phyloP scores from a whole-genome alignment of 2,888 invertebrate genomes.

The Hirtodrosophila trivittata region DNA sequence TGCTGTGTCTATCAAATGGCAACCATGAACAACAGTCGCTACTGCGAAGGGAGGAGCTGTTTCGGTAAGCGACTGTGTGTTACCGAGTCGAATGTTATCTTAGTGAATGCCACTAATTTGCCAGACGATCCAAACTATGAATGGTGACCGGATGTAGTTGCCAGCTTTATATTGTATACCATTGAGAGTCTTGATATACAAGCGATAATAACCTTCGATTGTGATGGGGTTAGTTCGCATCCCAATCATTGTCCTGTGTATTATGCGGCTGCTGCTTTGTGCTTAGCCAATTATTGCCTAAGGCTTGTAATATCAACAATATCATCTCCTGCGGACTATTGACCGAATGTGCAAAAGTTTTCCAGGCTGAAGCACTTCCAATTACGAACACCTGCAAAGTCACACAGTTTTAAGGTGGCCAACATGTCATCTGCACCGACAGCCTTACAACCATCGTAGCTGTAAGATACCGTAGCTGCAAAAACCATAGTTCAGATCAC shows the following conservation, averaged over 20 bases:
- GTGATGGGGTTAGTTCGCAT: conserved; percentile 96
- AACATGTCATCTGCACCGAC: too few species aligned
- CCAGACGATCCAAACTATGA: conserved; percentile 90
- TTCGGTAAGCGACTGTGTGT: conserved; percentile 91
- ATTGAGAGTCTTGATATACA: conserved; percentile 91
- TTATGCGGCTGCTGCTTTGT: conserved; percentile 91
- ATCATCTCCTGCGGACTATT: too few species aligned
- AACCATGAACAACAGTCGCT: conserved; percentile 87
- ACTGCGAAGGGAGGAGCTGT: conserved; percentile 90
- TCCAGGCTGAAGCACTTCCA: too few species aligned
- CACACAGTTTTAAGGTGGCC: too few species aligned
- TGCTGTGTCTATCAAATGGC: conserved; percentile 94
- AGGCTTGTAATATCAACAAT: too few species aligned
- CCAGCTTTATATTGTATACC: conserved; percentile 87
- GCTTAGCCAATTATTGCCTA: conserved; percentile 90
- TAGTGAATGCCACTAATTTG: conserved; percentile 89
- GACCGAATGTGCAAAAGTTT: too few species aligned
- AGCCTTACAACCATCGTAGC: too few species aligned
- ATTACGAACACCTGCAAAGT: too few species aligned
- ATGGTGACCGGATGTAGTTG: conserved; percentile 89
- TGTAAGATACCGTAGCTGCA: too few species aligned
- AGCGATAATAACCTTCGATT: conserved; percentile 96
- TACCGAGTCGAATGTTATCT: conserved; percentile 89
- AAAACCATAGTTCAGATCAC: too few species aligned
- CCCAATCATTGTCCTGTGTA: conserved; percentile 95